Conservation (phyloP, 2,113 vertebrate genomes). For the Enhydra lutris region DNA sequence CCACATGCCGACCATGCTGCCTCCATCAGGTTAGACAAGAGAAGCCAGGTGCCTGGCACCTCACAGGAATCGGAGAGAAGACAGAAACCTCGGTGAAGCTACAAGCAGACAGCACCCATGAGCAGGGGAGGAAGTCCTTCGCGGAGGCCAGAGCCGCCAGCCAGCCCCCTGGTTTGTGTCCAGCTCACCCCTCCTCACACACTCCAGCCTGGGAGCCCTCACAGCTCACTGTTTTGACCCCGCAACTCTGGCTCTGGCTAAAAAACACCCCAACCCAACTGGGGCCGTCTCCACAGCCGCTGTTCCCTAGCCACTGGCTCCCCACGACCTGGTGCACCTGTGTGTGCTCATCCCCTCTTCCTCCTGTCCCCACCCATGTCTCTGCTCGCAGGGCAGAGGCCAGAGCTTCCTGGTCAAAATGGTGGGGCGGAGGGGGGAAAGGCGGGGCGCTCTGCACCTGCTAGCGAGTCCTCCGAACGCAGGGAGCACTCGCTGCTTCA, state of each 20-base stretch:
- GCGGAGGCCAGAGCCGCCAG: not conserved
- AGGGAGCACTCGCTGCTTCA: not conserved
- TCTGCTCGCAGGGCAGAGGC: not conserved
- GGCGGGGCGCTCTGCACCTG: not conserved
- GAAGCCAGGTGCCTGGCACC: not conserved
- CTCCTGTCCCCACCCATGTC: not conserved
- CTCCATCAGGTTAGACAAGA: not conserved
- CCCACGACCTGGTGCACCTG: not conserved
- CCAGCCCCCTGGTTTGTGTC: not conserved
- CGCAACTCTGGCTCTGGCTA: not conserved
- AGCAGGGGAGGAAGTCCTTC: not conserved
- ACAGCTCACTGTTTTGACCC: rapidly evolving
- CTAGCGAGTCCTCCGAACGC: not conserved
- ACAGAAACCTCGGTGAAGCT: rapidly evolving
- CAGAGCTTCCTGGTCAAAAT: not conserved
- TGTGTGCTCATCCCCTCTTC: not conserved
- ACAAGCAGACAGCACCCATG: not conserved
- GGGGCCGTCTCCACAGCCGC: not conserved
- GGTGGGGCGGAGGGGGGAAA: not conserved
- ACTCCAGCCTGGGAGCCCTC: not conserved
- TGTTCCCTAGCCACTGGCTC: not conserved
- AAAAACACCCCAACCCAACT: not conserved
- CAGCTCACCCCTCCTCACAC: not conserved
- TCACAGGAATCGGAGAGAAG: not conserved
- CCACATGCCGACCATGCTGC: rapidly evolving